A percentile compares a stretch with the other conserved stretches of the same genome.
These are phyloP conservation scores for Euschistus heros DNA, from an alignment of 1,140 invertebrate species.

Conservation along the genomic window DNA sequence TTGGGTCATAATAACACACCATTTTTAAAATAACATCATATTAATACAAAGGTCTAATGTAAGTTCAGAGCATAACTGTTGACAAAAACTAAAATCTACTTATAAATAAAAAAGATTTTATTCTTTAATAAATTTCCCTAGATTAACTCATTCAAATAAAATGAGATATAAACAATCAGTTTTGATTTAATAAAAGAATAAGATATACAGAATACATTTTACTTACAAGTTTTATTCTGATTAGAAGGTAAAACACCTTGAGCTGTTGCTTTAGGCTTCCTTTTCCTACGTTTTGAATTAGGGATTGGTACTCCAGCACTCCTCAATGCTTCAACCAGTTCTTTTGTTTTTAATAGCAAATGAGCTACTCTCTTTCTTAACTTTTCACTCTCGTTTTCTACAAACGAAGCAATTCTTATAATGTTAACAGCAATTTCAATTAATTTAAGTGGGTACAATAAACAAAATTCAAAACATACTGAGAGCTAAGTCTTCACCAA, in stretches of 20 bases:
- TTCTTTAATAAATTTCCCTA: too few species aligned
- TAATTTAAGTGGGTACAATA: not conserved
- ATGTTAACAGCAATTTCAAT: not conserved
- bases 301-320: constrained; percentile 38
- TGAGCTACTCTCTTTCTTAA: constrained; percentile 37
- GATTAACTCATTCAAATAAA: too few species aligned
- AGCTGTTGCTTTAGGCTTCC: too few species aligned
- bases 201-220: too few species aligned
- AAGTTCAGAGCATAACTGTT: too few species aligned
- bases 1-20: too few species aligned
- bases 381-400: constrained; percentile 34
- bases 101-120: too few species aligned
- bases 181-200: too few species aligned
- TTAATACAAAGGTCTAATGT: too few species aligned
- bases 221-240: constrained; percentile 10
- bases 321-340: constrained; percentile 36
- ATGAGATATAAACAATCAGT: too few species aligned
- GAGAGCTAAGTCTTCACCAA: constrained; percentile 15
- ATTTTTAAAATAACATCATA: too few species aligned
- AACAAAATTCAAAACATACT: constrained; percentile 14
- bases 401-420: constrained; percentile 19
- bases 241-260: not conserved
- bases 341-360: constrained; percentile 37
- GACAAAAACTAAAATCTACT: too few species aligned
- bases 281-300: constrained; percentile 9